Conservation (phyloP, 2,113 vertebrate species). For the Menura novaehollandiae region DNA sequence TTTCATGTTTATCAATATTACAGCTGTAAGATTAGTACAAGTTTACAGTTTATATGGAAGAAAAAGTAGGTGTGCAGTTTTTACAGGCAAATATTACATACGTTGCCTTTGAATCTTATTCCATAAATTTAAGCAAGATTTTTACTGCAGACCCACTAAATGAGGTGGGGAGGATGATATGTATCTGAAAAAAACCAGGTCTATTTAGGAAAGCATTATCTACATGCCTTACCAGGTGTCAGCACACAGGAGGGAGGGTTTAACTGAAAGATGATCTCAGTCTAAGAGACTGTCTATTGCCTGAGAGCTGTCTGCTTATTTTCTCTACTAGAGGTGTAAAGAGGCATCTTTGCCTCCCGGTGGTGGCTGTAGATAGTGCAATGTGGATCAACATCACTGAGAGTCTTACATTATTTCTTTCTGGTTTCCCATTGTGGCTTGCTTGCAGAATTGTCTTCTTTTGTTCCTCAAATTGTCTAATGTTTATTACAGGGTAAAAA, state of each 20-base stretch:
- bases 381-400: background rate
- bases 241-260: background rate
- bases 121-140: background rate
- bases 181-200: background rate
- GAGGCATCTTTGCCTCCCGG: background rate
- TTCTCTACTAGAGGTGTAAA: background rate
- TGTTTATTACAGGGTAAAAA: background rate
- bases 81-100: background rate
- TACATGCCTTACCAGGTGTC: fast-evolving
- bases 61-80: background rate
- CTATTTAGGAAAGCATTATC: background rate
- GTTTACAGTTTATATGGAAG: background rate
- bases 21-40: background rate
- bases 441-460: background rate
- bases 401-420: constrained; percentile 10
- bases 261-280: background rate
- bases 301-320: background rate
- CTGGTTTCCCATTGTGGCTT: constrained; percentile 8
- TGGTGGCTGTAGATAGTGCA: background rate
- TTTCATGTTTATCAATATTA: background rate
- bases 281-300: background rate
- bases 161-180: fast-evolving
- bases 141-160: background rate
- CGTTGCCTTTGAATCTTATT: background rate
- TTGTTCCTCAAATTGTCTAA: background rate